phyloP scores from a whole-genome alignment of 2,888 invertebrate genomes.

The Caenorhabditis sp. region DNA sequence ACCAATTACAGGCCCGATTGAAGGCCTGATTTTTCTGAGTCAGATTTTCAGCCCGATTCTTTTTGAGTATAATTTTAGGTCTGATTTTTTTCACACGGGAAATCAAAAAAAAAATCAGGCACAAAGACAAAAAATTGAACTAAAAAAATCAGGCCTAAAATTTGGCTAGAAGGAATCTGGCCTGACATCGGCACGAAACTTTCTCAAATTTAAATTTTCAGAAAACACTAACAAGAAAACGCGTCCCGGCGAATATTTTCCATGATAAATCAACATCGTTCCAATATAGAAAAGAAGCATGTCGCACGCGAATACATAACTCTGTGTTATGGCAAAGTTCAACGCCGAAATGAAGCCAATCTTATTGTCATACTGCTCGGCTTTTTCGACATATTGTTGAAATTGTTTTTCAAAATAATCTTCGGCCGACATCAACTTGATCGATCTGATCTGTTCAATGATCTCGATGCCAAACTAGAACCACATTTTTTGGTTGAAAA shows the following conservation, averaged over 20 bases:
- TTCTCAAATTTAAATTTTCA: too few species aligned
- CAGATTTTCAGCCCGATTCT: too few species aligned
- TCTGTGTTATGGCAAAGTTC: constrained; percentile 43
- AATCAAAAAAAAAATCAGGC: too few species aligned
- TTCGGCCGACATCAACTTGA: constrained; percentile 71
- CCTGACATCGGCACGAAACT: too few species aligned
- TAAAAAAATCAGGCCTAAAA: too few species aligned
- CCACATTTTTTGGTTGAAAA: background rate
- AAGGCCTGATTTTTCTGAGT: too few species aligned
- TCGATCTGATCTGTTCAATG: constrained; percentile 72
- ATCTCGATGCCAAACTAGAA: constrained; percentile 71
- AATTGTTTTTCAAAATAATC: constrained; percentile 69
- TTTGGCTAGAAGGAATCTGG: too few species aligned
- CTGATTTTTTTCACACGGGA: too few species aligned
- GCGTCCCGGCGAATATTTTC: constrained; percentile 26
- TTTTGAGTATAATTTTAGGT: too few species aligned
- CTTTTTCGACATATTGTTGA: constrained; percentile 43
- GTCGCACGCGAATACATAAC: constrained; percentile 48
- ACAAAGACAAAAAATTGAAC: too few species aligned
- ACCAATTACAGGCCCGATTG: too few species aligned
- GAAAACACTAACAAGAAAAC: constrained; percentile 28
- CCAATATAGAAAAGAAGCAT: constrained; percentile 41
- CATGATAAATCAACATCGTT: constrained; percentile 40
- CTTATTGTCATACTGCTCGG: constrained; percentile 30
- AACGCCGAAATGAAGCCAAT: constrained; percentile 34